Conservation (phyloP, 2,113 vertebrate genomes). For the Microcebus tavaratra region DNA sequence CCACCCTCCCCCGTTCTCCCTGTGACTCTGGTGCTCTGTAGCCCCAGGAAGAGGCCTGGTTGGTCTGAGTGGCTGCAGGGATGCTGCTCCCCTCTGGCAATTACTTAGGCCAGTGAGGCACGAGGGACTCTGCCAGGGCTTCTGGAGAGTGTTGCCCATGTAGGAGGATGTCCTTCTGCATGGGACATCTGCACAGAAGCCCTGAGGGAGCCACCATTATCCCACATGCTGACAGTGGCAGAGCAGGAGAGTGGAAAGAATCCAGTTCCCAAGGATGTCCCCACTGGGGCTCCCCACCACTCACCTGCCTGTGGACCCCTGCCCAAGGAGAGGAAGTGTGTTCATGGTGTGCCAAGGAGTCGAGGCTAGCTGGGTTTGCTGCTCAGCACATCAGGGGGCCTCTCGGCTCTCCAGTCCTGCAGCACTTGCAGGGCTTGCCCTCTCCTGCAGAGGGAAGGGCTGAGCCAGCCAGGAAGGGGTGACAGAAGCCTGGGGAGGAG, state of each 20-base stretch:
- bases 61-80: neutral
- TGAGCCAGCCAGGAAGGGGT: neutral
- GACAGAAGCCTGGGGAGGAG: neutral
- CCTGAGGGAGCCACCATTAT: neutral
- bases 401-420: neutral
- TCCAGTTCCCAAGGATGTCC: neutral
- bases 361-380: neutral
- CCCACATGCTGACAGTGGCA: neutral
- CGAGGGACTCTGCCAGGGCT: too few relatives aligned
- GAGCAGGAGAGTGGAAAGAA: neutral
- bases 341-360: too few relatives aligned
- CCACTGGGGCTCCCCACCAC: neutral
- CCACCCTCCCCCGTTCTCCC: neutral
- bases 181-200: neutral
- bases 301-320: too few relatives aligned
- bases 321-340: too few relatives aligned
- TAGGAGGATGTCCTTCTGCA: neutral
- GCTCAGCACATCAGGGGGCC: neutral
- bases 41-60: rapidly evolving
- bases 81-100: too few relatives aligned
- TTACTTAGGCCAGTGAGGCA: neutral
- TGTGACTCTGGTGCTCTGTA: neutral
- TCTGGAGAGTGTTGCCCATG: neutral
- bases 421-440: too few relatives aligned
- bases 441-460: neutral